Base-by-base conservation (phyloP, 2,113 vertebrate species). In the Probosciger aterrimus region DNA sequence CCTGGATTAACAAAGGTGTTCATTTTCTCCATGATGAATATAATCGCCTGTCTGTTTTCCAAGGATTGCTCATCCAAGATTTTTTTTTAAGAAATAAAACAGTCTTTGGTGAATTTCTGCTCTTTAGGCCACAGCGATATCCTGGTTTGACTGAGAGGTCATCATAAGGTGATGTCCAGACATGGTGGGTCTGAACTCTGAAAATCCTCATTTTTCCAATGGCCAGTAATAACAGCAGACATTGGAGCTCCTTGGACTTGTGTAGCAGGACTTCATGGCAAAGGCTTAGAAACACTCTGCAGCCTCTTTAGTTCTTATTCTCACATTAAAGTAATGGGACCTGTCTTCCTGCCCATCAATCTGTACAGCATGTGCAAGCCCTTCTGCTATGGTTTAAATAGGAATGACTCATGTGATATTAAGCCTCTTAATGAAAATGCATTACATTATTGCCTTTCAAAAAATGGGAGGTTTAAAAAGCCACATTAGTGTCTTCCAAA, bases 381-480 rank as follows among this genome's bases (percentile, higher is more conserved):
- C 89, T 95, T 95, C 91, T 96, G 93, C 63, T 71, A 37, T 64
- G 82, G 81, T 85, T 95, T 92, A 82, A 94, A 91, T 82, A 87
- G 91, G 62, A 86, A 92, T 97, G 91, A 97, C 91, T 97, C 95
- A 92, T 57, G 60, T 68, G 91, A 46, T 95, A 95, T 91, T 95
- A 82, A 91, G n/a, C 52, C 62, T 85, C 63, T 89, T 95, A 96
- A 82, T 95, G 89, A 91, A 97, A 95, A 95, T 91, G 81, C 67
- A 95, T 97, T 76, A 73, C 74, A 17, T 92, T 92, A 95, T 62
- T 96, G 81, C 86, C 84, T 94, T 85, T 69, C 4, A 18, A 67
- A 94, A 89, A 97, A 95, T 92, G 70, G 11, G 75, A 97, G 63
- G 81, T 92, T 95, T 97, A 87, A 93, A 95, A 97, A 95, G 70